Evolutionary conservation across 2,113 vertebrate species (phyloP).

Genomic region (Cryptotis parvus): DNA sequence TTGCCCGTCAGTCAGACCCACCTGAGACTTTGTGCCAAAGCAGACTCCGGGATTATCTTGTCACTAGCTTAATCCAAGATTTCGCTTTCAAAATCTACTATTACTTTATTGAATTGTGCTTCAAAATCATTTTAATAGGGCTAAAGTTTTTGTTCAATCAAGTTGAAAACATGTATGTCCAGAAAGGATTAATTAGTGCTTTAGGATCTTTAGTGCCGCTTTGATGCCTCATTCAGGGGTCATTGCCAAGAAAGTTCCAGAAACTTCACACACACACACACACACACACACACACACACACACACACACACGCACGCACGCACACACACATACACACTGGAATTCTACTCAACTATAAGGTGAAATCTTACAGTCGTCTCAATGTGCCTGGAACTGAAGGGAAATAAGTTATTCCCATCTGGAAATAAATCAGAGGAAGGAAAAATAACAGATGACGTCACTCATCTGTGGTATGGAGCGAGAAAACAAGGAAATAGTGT

Average conservation of each 20-base stretch:
- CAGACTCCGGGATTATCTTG: slow-evolving; percentile 34
- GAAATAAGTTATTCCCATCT: no score
- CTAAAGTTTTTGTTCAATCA: not conserved
- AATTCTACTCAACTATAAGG: no score
- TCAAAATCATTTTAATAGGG: not conserved
- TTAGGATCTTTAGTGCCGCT: not conserved
- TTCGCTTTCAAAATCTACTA: not conserved
- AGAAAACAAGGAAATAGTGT: no score
- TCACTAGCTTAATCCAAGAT: not conserved
- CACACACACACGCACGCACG: no score
- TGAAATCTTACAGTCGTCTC: no score
- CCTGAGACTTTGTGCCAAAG: not conserved
- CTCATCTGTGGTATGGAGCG: no score
- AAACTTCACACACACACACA: slow-evolving; percentile 16
- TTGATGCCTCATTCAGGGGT: not conserved
- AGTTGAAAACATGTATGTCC: not conserved
- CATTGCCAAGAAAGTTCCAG: slow-evolving; percentile 43
- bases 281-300: no score
- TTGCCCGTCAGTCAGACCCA: not conserved
- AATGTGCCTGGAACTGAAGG: no score
- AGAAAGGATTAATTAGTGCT: not conserved
- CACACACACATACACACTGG: no score
- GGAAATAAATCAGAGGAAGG: no score
- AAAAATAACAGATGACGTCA: no score
- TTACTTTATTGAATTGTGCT: not conserved